Percentiles rank a stretch among this genome's conserved stretches.
These are phyloP conservation scores for Chymomyza fuscimana DNA, from an alignment of 2,888 invertebrate genomes.

Conservation along the genomic window DNA sequence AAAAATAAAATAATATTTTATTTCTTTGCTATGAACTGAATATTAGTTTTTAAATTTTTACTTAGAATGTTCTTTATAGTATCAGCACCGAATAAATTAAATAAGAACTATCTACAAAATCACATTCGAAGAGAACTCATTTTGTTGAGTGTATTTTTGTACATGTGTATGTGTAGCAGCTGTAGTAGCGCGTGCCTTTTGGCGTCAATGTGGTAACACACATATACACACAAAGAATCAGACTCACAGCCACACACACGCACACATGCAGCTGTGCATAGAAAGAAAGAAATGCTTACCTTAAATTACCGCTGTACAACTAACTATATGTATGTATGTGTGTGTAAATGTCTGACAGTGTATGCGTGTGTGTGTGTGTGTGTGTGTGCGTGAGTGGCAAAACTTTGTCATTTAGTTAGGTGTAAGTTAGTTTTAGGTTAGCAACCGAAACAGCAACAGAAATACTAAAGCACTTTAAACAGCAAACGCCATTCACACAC, in stretches of 20 bases:
- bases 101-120: too few species aligned
- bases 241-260: conserved; percentile 13
- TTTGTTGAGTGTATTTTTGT: background rate
- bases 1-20: too few species aligned
- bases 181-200: conserved; percentile 48
- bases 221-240: conserved; percentile 5
- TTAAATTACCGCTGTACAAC: conserved; percentile 58
- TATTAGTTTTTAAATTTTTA: too few species aligned
- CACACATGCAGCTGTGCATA: conserved; percentile 40
- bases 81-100: too few species aligned
- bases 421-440: conserved; percentile 74
- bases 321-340: background rate
- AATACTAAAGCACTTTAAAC: conserved; percentile 71
- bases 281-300: conserved; percentile 64
- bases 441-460: conserved; percentile 55
- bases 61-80: too few species aligned
- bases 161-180: background rate
- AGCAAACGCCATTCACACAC: conserved; percentile 6
- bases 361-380: background rate
- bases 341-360: background rate
- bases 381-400: background rate
- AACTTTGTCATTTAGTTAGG: conserved; percentile 56
- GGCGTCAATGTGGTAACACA: conserved; percentile 40
- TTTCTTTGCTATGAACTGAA: too few species aligned
- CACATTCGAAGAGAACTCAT: too few species aligned